Percentiles rank a stretch among this genome's conserved stretches.
These are phyloP conservation scores for Noctua comes DNA, from an alignment of 2,888 invertebrate species.

Conservation along the genomic window DNA sequence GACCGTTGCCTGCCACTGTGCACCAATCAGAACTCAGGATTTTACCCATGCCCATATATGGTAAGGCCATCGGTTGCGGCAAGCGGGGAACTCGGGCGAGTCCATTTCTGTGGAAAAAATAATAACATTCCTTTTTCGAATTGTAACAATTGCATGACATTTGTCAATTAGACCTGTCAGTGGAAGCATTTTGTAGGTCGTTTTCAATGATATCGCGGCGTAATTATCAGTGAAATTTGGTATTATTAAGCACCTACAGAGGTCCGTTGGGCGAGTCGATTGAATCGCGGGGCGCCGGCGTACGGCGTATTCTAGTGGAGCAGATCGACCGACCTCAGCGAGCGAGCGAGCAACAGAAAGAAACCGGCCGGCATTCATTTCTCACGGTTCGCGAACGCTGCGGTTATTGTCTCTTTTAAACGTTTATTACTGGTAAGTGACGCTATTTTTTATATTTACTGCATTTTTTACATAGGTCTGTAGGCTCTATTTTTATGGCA, in stretches of 20 bases:
- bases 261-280: conserved; percentile 85
- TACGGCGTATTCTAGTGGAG: conserved; percentile 82
- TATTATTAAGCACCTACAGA: conserved; percentile 77
- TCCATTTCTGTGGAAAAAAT: conserved; percentile 79
- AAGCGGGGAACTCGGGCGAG: conserved; percentile 88
- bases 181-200: conserved; percentile 73
- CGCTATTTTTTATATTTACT: conserved; percentile 40
- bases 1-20: conserved; percentile 87
- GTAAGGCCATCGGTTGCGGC: conserved; percentile 92
- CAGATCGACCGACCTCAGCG: conserved; percentile 83
- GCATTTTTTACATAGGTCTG: conserved; percentile 8
- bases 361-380: conserved; percentile 87
- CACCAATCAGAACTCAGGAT: conserved; percentile 92
- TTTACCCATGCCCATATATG: conserved; percentile 96
- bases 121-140: conserved; percentile 79
- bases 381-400: conserved; percentile 84
- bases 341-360: conserved; percentile 81
- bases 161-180: conserved; percentile 71
- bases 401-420: conserved; percentile 74
- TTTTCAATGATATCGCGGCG: conserved; percentile 73
- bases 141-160: conserved; percentile 78
- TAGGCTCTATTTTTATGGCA: conserved; percentile 1
- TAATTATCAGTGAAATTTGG: conserved; percentile 74
- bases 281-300: conserved; percentile 82
- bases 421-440: conserved; percentile 78